phyloP scores from a whole-genome alignment of 2,113 vertebrate species.

The Pleuronectes platessa region DNA sequence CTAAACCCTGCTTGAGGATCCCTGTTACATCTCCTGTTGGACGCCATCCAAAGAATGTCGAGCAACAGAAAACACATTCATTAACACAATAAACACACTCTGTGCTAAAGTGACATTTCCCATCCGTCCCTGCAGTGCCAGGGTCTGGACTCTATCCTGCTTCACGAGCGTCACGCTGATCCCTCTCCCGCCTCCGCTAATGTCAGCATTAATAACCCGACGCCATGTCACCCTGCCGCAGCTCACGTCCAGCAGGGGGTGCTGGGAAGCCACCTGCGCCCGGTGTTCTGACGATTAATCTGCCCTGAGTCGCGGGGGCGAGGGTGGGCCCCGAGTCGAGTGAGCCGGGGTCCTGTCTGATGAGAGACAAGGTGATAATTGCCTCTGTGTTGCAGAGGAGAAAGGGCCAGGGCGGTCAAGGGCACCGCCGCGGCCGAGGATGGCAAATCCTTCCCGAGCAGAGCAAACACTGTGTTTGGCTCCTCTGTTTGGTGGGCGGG shows the following conservation, averaged over 20 bases:
- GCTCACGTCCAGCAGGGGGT: constrained; percentile 69
- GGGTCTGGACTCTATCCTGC: constrained; percentile 51
- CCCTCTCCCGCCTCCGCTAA: constrained; percentile 46
- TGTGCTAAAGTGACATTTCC: constrained; percentile 62
- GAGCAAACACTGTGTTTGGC: constrained; percentile 56
- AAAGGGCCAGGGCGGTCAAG: constrained; percentile 67
- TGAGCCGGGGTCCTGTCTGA: constrained; percentile 43
- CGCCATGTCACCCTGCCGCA: constrained; percentile 54
- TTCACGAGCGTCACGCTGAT: constrained; percentile 42
- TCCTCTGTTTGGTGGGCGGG: constrained; percentile 51
- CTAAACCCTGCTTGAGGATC: constrained; percentile 39
- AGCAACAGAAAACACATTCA: constrained; percentile 27
- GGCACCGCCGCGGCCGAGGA: constrained; percentile 36
- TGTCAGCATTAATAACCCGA: constrained; percentile 69
- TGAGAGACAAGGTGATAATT: constrained; percentile 73
- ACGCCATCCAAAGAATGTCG: constrained; percentile 47
- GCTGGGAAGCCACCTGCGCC: constrained; percentile 46
- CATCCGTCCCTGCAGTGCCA: constrained; percentile 53
- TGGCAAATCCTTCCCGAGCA: constrained; percentile 39
- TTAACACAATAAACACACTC: constrained; percentile 63
- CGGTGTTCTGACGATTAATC: constrained; percentile 71
- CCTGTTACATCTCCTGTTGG: constrained; percentile 52
- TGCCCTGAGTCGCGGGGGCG: constrained; percentile 27
- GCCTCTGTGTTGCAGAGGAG: constrained; percentile 59
- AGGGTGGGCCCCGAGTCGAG: constrained; percentile 33